Conservation (phyloP, 2,888 invertebrate genomes). For the Drosophila anomalipes region DNA sequence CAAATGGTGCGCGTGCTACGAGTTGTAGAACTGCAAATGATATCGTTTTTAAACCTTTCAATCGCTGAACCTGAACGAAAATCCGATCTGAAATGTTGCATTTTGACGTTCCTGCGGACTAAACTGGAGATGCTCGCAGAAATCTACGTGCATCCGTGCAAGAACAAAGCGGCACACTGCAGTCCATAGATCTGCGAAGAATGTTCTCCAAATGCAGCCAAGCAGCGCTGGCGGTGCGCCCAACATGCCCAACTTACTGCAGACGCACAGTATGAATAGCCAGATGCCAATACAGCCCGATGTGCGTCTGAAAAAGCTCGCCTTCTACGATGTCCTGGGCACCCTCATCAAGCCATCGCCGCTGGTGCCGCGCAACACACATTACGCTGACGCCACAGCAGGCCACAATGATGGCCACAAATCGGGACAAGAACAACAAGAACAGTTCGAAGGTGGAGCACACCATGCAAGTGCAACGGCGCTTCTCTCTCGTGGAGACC, state of each 20-base stretch:
- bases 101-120: constrained; percentile 89
- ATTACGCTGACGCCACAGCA: constrained; percentile 95
- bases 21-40: constrained; percentile 93
- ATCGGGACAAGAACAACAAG: constrained; percentile 87
- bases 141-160: constrained; percentile 84
- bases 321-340: constrained; percentile 95
- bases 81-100: constrained; percentile 91
- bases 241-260: constrained; percentile 75
- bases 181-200: constrained; percentile 64
- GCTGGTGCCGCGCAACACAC: constrained; percentile 89
- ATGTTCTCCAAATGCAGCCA: constrained; percentile 64
- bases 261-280: constrained; percentile 83
- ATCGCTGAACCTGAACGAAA: constrained; percentile 92
- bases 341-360: constrained; percentile 96
- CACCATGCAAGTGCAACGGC: constrained; percentile 93
- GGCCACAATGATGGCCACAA: constrained; percentile 94
- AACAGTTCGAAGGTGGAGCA: constrained; percentile 90
- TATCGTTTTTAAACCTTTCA: constrained; percentile 92
- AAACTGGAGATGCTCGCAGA: constrained; percentile 87
- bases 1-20: constrained; percentile 87
- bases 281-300: constrained; percentile 95
- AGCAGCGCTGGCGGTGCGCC: constrained; percentile 35
- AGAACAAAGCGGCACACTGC: constrained; percentile 69
- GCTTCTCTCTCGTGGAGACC: constrained; percentile 96
- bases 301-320: constrained; percentile 95